Percentiles rank a stretch among this genome's conserved stretches.
These are phyloP conservation scores for Lacerta agilis DNA, from an alignment of 2,797 vertebrate genomes.

Conservation along the genomic window DNA sequence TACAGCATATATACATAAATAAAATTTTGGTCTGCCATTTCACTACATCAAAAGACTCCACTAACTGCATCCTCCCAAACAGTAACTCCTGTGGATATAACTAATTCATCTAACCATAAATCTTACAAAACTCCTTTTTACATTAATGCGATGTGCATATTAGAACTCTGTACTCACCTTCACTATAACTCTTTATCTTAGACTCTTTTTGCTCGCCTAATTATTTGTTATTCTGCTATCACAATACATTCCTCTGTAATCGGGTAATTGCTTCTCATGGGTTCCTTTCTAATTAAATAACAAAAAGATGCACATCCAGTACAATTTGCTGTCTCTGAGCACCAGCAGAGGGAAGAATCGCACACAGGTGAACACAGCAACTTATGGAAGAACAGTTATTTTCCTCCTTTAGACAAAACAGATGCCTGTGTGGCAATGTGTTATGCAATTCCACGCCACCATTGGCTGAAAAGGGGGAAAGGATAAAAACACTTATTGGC, in stretches of 20 bases:
- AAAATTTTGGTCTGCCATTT: conserved; percentile 15
- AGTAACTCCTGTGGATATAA: conserved; percentile 35
- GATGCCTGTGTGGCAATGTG: not conserved
- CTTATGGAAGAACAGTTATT: not conserved
- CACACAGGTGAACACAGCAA: not conserved
- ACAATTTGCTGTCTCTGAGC: conserved; percentile 3
- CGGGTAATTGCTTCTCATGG: conserved; percentile 30
- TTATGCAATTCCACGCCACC: not conserved
- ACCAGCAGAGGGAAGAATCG: not conserved
- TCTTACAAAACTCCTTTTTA: conserved; percentile 37
- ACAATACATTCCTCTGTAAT: conserved; percentile 15
- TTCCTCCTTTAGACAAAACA: not conserved
- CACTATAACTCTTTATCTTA: conserved; percentile 25
- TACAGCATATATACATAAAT: no score
- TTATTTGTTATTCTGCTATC: conserved; percentile 46
- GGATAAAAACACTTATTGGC: not conserved
- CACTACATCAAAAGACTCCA: conserved; percentile 12
- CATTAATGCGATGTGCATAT: conserved; percentile 27
- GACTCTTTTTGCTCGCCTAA: conserved; percentile 32
- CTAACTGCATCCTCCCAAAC: conserved; percentile 17
- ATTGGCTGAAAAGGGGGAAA: not conserved
- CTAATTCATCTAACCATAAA: conserved; percentile 29
- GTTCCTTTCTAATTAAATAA: conserved; percentile 43
- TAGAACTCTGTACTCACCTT: conserved; percentile 38
- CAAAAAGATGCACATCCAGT: conserved; percentile 1